Conservation (phyloP, 2,113 vertebrate genomes). For the Pygoscelis antarcticus region DNA sequence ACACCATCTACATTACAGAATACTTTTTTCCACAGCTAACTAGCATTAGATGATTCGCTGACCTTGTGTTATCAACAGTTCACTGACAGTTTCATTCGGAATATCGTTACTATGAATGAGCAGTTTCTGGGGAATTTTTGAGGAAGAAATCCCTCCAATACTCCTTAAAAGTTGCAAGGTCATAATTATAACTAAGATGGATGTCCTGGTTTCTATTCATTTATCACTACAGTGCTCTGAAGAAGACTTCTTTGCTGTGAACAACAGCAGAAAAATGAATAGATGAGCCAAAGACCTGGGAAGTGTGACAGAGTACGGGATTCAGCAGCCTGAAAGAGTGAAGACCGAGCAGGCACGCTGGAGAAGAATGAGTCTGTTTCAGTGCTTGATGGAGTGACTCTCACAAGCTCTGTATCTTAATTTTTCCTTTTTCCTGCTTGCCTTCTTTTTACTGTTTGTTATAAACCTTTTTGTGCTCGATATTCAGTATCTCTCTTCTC, state of each 20-base stretch:
- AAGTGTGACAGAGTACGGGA: conserved; percentile 6
- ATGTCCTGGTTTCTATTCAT: conserved; percentile 21
- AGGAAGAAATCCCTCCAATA: background rate
- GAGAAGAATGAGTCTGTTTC: conserved; percentile 6
- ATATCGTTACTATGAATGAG: background rate
- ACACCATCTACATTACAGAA: background rate
- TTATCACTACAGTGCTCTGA: background rate
- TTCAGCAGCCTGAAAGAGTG: conserved; percentile 30
- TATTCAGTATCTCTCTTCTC: background rate
- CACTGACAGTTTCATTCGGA: background rate
- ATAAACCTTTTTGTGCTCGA: background rate
- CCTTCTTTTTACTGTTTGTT: background rate
- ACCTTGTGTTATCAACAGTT: background rate
- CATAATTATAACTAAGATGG: conserved; percentile 46
- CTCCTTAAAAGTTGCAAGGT: conserved; percentile 40
- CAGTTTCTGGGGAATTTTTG: background rate
- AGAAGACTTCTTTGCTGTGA: conserved; percentile 25
- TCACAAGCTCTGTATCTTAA: background rate
- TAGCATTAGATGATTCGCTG: background rate
- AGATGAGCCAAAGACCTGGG: background rate
- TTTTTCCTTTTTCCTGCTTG: background rate
- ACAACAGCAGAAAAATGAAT: background rate
- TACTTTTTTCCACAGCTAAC: background rate
- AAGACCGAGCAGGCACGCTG: background rate
- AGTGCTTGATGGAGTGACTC: conserved; percentile 25